A percentile compares a stretch with the other conserved stretches of the same genome.
Conservation (phyloP, 64 coral and sea anemone species). For the Pachyseris speciosa region DNA sequence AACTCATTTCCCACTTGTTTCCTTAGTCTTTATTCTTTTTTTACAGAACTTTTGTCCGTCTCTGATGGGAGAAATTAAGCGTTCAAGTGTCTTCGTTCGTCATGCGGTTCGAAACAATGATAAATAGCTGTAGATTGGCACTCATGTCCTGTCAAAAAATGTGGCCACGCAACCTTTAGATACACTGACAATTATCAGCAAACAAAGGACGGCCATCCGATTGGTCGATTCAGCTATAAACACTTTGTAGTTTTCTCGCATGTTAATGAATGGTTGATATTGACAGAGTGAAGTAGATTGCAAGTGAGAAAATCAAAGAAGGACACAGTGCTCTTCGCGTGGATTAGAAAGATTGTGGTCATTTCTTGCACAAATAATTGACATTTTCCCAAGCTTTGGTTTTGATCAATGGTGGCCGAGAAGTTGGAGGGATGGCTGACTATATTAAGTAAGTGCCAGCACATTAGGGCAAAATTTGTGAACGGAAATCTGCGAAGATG, state of each 20-base stretch:
- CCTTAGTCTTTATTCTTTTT: background rate
- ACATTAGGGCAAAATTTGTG: background rate
- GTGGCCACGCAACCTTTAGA: background rate
- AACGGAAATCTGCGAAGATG: background rate
- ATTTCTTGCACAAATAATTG: slow-evolving; percentile 5
- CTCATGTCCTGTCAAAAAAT: slow-evolving; percentile 1
- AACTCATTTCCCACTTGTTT: background rate
- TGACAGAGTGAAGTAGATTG: slow-evolving; percentile 12
- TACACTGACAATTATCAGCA: slow-evolving; percentile 30
- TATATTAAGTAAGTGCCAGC: slow-evolving; percentile 36
- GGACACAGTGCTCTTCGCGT: background rate
- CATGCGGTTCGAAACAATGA: background rate
- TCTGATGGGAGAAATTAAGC: background rate
- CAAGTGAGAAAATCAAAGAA: background rate
- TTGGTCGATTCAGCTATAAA: slow-evolving; percentile 31
- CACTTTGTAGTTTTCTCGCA: slow-evolving; percentile 15
- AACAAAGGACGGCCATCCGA: background rate
- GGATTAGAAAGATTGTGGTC: background rate
- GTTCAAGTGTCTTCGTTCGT: slow-evolving; percentile 4
- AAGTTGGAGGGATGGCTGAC: slow-evolving; percentile 36
- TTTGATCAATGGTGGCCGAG: slow-evolving; percentile 16
- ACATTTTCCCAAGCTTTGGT: background rate
- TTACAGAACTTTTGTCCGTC: background rate
- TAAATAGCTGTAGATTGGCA: background rate
- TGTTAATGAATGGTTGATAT: slow-evolving; percentile 25